Base-by-base conservation (phyloP, 2,113 vertebrate species). In the Dolichallabes microphthalmus region DNA sequence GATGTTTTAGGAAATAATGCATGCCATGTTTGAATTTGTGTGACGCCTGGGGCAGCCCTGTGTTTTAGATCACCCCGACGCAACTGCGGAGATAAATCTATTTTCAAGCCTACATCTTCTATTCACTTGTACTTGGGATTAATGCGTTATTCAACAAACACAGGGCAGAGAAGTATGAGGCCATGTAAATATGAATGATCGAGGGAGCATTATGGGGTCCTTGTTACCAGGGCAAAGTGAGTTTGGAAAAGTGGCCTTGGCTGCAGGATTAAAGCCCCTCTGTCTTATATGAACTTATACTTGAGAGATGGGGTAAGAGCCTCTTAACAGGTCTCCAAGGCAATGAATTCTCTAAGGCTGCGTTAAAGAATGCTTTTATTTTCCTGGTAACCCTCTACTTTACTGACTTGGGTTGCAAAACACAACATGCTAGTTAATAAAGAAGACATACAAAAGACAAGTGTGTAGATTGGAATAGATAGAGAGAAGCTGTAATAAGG, bases 281-380 rank as follows among this genome's bases (percentile, higher is more conserved):
- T 90, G 82, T 88, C 75, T 85, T 90, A 91, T 55, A 87, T 79
- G 88, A 91, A 91, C 90, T 88, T 85, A 84, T 60, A 90, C 75
- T 92, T 77, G 87, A 91, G 91, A 90, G 88, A 88, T 73, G 20
- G 32, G 90, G 87, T 89, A 14, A 83, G 88, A 89, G 91, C 14
- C 77, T 85, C 89, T 88, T 89, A 60, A 88, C 6, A n/a, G 87
- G 91, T 93, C 94, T 91, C 90, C 88, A 93, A 80, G 92, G 88
- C 90, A 76, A 93, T 85, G 84, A 83, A 87, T 86, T 87, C 89
- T 92, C 57, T 82, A 77, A 52, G 86, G 85, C 81, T 90, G 87
- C 87, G 89, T 71, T 32, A 80, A 78, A 79, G 39, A 69, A 74
- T 32, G 73, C 85, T 80, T 84, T 83, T 27, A 76, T 83, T 71